Percentiles rank a stretch among this genome's conserved stretches.
Conservation (phyloP, 1,140 invertebrate genomes). For the Bursaphelenchus mucronatus region DNA sequence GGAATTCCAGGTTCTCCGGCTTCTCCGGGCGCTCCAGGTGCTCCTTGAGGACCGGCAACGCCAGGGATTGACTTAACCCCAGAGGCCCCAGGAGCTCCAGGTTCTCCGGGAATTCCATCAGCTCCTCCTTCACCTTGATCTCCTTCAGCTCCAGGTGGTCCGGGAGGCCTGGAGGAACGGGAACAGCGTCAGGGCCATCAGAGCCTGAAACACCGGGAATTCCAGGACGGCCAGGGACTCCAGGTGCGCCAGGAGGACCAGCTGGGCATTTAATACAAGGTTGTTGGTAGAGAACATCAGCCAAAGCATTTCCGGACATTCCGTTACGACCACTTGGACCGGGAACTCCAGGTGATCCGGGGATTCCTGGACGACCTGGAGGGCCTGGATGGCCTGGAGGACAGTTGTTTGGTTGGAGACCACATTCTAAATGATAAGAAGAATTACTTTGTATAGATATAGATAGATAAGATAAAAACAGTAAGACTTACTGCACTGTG, state of each 20-base stretch:
- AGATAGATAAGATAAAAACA: not conserved
- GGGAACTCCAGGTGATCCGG: slow-evolving; percentile 25
- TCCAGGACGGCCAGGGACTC: slow-evolving; percentile 19
- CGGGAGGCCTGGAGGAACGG: slow-evolving; percentile 21
- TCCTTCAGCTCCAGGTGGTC: slow-evolving; percentile 15
- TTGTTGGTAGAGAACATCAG: slow-evolving; percentile 2
- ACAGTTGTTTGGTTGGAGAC: slow-evolving; percentile 16
- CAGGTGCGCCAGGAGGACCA: slow-evolving; percentile 18
- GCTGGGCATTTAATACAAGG: not conserved
- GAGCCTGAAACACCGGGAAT: slow-evolving; percentile 5
- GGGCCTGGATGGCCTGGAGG: slow-evolving; percentile 3
- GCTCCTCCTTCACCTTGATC: slow-evolving; percentile 29
- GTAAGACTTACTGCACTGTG: slow-evolving; percentile 9
- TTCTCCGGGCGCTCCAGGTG: slow-evolving; percentile 24
- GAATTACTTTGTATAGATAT: not conserved
- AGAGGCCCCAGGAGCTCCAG: slow-evolving; percentile 40
- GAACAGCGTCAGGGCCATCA: not conserved
- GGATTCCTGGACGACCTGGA: slow-evolving; percentile 16
- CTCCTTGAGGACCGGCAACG: slow-evolving; percentile 3
- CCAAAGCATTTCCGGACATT: not conserved
- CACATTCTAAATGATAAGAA: slow-evolving; percentile 5
- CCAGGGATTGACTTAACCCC: slow-evolving; percentile 26
- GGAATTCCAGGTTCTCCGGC: slow-evolving; percentile 26
- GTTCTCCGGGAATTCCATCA: slow-evolving; percentile 43
- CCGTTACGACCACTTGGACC: slow-evolving; percentile 1